Evolutionary conservation across 2,797 vertebrate species (phyloP).

Genomic region (Champsocephalus gunnari): DNA sequence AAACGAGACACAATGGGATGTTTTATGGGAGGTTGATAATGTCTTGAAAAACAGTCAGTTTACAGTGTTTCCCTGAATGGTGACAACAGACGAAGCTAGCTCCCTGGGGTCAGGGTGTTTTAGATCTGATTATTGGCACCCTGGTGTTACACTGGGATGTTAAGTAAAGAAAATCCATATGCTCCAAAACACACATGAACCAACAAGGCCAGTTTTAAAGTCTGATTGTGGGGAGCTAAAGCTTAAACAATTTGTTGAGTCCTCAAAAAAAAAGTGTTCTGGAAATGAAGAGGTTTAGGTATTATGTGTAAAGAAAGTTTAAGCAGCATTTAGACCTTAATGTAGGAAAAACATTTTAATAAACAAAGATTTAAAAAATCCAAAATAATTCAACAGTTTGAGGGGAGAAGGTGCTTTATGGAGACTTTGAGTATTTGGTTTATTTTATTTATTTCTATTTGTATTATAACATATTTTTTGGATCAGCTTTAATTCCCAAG

Average conservation of each 20-base stretch:
- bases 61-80: not conserved
- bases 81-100: slow-evolving; percentile 30
- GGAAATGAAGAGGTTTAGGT: not conserved
- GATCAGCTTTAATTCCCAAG: no score
- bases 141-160: slow-evolving; percentile 7
- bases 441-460: not conserved
- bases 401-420: not conserved
- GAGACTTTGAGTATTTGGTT: not conserved
- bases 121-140: slow-evolving; percentile 43
- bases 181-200: not conserved
- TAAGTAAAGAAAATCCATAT: slow-evolving; percentile 37
- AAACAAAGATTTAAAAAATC: not conserved
- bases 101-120: slow-evolving; percentile 7
- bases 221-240: not conserved
- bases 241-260: not conserved
- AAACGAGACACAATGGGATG: not conserved
- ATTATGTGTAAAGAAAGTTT: not conserved
- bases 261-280: not conserved
- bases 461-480: no score
- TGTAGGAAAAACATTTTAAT: not conserved
- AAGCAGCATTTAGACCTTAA: not conserved
- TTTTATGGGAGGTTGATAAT: not conserved
- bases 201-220: not conserved
- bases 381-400: not conserved
- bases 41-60: not conserved